These are phyloP conservation scores for Microcaecilia unicolor DNA, from an alignment of 2,797 vertebrate species.

Conservation along the genomic window DNA sequence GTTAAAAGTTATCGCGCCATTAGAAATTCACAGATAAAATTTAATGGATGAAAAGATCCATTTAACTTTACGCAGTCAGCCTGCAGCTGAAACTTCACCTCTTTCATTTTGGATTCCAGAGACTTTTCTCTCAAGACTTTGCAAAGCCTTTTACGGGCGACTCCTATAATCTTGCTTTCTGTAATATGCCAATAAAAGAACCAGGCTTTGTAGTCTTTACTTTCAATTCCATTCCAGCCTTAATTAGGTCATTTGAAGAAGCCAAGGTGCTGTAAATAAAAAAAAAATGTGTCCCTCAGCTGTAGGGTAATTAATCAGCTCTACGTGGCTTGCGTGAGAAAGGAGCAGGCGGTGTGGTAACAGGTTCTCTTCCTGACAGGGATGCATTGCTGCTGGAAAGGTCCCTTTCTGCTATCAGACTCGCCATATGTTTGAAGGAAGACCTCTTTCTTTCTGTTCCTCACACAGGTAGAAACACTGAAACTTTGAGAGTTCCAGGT, in stretches of 20 bases:
- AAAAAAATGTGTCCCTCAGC: no score
- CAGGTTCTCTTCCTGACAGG: accelerated
- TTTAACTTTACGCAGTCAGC: no score
- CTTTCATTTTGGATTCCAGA: no score
- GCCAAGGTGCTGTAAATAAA: no score
- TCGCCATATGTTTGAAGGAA: background rate
- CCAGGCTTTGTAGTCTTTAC: background rate
- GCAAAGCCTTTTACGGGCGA: no score
- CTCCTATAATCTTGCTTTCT: no score
- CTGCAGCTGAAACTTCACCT: background rate
- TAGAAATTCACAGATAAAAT: no score
- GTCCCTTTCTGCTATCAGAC: background rate
- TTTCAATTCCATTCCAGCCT: background rate
- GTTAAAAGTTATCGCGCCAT: no score
- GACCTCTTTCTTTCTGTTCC: no score
- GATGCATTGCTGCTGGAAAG: accelerated
- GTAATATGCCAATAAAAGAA: background rate
- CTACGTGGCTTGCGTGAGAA: background rate
- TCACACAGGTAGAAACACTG: no score
- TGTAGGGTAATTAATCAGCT: background rate
- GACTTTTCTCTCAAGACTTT: no score
- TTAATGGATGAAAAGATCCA: no score
- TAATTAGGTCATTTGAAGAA: background rate
- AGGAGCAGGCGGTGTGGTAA: background rate
- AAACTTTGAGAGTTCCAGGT: background rate